Evolutionary conservation across 2,113 vertebrate genomes (phyloP).

Genomic region (Pionites leucogaster): DNA sequence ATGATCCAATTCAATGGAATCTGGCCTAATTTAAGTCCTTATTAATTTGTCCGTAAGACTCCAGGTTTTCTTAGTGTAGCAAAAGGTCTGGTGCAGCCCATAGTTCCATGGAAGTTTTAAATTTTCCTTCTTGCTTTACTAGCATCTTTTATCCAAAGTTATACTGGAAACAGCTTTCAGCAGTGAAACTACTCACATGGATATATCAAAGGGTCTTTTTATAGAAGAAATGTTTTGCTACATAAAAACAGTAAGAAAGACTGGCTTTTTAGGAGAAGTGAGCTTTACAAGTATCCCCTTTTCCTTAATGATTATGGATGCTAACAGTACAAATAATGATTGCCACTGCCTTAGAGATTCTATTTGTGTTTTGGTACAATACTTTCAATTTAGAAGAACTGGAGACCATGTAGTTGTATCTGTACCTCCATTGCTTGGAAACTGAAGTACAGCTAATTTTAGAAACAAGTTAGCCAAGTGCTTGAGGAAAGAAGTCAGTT

Average conservation of each 20-base stretch:
- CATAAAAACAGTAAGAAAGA: neutral
- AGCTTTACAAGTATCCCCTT: neutral
- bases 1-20: neutral
- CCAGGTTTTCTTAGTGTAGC: neutral
- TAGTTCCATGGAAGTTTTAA: neutral
- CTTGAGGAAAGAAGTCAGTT: neutral
- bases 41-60: neutral
- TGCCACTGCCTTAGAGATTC: neutral
- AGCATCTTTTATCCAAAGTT: neutral
- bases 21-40: neutral
- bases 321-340: neutral
- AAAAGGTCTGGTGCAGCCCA: neutral
- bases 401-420: neutral
- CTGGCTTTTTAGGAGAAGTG: neutral
- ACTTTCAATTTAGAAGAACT: neutral
- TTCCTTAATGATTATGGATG: neutral
- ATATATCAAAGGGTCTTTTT: neutral
- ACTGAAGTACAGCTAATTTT: neutral
- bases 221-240: neutral
- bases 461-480: neutral
- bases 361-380: neutral
- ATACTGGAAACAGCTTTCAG: neutral
- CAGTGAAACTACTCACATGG: neutral
- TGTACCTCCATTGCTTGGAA: neutral
- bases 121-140: neutral